phyloP scores from a whole-genome alignment of 2,797 vertebrate genomes.

The Eremophila alpestris region DNA sequence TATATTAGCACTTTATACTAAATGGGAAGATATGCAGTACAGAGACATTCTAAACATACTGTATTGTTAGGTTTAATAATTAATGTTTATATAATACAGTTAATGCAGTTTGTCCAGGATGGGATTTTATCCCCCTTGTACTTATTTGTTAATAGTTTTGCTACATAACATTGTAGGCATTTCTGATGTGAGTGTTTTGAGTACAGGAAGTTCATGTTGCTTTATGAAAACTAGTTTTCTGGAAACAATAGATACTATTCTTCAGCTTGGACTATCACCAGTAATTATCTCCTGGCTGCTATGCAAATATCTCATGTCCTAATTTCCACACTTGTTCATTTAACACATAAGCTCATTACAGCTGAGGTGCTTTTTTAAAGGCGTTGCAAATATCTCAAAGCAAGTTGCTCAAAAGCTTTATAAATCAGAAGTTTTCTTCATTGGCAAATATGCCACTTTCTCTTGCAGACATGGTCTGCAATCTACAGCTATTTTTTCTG shows the following conservation, averaged over 20 bases:
- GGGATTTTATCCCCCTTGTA: background rate
- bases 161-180: background rate
- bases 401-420: background rate
- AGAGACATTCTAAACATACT: background rate
- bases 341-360: conserved; percentile 23
- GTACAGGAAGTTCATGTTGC: conserved; percentile 21
- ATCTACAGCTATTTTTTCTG: background rate
- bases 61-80: background rate
- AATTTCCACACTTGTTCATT: conserved; percentile 41
- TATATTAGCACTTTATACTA: background rate
- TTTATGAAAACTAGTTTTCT: conserved; percentile 31
- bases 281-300: conserved; percentile 35
- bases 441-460: background rate
- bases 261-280: conserved; percentile 28
- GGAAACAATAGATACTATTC: conserved; percentile 50
- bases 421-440: background rate
- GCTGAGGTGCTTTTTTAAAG: conserved; percentile 30
- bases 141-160: background rate
- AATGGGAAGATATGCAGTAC: background rate
- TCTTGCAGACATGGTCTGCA: background rate
- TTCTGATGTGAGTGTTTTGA: background rate
- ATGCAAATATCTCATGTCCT: conserved; percentile 43
- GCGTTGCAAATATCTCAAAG: background rate
- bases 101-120: background rate
- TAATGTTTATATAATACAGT: background rate